Conservation (phyloP, 2,888 invertebrate species). For the Agrotis segetum region DNA sequence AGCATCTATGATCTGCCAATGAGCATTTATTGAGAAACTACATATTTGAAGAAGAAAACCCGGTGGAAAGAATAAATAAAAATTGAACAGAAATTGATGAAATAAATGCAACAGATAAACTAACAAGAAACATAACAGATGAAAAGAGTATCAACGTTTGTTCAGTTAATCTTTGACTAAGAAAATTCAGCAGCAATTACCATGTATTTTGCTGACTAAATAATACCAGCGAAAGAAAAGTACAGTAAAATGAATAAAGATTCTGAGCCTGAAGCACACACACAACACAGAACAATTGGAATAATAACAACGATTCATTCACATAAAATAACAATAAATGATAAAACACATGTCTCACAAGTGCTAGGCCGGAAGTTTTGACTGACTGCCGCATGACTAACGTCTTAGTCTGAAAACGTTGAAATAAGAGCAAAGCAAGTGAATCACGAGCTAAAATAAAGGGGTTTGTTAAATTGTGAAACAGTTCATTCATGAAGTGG, state of each 20-base stretch:
- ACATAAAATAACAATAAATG: constrained; percentile 20
- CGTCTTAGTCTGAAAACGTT: constrained; percentile 35
- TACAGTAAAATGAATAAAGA: not conserved
- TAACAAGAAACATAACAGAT: not conserved
- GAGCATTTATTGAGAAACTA: too few relatives aligned
- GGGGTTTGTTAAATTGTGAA: constrained; percentile 9
- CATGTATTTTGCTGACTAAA: not conserved
- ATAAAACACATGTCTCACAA: constrained; percentile 47
- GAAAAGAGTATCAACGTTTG: not conserved
- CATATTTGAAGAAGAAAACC: too few relatives aligned
- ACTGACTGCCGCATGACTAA: constrained; percentile 45
- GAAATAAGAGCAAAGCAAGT: constrained; percentile 24
- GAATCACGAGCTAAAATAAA: constrained; percentile 43
- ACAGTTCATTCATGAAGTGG: constrained; percentile 28
- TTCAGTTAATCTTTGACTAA: not conserved
- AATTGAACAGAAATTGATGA: not conserved
- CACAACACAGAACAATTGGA: not conserved
- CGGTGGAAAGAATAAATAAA: not conserved
- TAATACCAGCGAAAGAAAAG: not conserved
- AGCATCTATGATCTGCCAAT: too few relatives aligned
- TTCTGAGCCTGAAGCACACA: constrained; percentile 20
- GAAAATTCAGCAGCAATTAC: not conserved
- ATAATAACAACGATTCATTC: constrained; percentile 22
- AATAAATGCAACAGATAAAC: too few relatives aligned
- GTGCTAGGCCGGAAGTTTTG: constrained; percentile 37